Conservation (phyloP, 2,797 vertebrate genomes). For the Coracias cyanogaster region DNA sequence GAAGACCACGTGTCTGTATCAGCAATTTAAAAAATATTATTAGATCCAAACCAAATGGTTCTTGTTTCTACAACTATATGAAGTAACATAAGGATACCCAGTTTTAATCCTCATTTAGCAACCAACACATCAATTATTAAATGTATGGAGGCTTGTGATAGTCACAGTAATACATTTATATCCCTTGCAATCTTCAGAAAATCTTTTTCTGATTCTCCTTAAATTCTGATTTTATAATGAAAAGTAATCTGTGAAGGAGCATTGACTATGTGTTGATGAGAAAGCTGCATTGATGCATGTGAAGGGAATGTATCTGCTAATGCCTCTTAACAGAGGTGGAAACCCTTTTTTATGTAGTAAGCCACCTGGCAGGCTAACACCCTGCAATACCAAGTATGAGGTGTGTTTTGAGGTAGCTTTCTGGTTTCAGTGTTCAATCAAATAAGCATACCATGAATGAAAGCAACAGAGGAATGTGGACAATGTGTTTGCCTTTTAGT, state of each 20-base stretch:
- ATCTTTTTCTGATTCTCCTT: neutral
- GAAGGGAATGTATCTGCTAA: neutral
- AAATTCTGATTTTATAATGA: neutral
- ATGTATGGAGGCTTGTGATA: neutral
- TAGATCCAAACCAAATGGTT: neutral
- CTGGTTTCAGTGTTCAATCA: neutral
- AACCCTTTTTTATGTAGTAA: neutral
- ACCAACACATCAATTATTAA: neutral
- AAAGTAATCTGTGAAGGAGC: neutral
- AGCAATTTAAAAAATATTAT: neutral
- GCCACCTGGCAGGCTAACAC: neutral
- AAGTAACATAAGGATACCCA: neutral
- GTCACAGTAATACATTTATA: neutral
- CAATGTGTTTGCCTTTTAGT: constrained; percentile 39
- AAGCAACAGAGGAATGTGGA: constrained; percentile 11
- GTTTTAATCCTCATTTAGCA: neutral
- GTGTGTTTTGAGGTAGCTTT: neutral
- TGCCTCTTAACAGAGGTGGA: neutral
- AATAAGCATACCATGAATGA: neutral
- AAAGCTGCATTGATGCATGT: neutral
- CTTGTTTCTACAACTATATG: neutral
- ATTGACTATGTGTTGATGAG: fast-evolving
- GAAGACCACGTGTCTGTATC: neutral
- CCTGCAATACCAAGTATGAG: neutral
- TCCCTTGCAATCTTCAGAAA: neutral